Percentiles rank a stretch among this genome's conserved stretches.
These are phyloP conservation scores for Anomalospiza imberbis DNA, from an alignment of 2,797 vertebrate species.

Conservation along the genomic window DNA sequence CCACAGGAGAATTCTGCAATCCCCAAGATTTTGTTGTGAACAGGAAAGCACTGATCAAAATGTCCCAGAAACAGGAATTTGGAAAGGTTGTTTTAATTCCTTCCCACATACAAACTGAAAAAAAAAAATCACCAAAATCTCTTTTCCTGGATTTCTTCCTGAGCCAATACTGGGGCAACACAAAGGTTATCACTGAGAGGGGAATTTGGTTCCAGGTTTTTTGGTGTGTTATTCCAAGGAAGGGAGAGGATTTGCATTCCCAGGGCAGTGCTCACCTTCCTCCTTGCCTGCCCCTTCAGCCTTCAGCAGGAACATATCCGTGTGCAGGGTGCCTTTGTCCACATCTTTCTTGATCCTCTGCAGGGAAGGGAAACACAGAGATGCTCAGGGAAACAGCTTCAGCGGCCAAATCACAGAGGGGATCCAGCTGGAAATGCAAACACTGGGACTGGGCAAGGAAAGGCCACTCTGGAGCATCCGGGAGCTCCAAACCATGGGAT, in stretches of 20 bases:
- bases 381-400: neutral
- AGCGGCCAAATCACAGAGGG: neutral
- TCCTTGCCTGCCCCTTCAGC: slow-evolving; percentile 76
- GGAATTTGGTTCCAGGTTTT: neutral
- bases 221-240: neutral
- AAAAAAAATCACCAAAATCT: neutral
- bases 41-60: neutral
- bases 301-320: slow-evolving; percentile 91
- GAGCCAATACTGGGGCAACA: neutral
- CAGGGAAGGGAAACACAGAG: neutral
- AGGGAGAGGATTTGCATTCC: neutral
- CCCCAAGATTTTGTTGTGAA: neutral
- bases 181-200: neutral
- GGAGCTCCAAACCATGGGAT: neutral
- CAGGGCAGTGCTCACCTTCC: slow-evolving; percentile 1
- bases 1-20: neutral
- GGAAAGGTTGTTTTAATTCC: slow-evolving; percentile 3
- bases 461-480: neutral
- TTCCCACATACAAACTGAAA: neutral
- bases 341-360: slow-evolving; percentile 94
- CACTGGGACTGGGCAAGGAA: neutral
- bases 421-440: neutral
- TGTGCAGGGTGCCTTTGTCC: slow-evolving; percentile 91
- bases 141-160: neutral
- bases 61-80: neutral